phyloP scores from a whole-genome alignment of 2,888 invertebrate genomes.

The Sinopyrophorus schimmeli region DNA sequence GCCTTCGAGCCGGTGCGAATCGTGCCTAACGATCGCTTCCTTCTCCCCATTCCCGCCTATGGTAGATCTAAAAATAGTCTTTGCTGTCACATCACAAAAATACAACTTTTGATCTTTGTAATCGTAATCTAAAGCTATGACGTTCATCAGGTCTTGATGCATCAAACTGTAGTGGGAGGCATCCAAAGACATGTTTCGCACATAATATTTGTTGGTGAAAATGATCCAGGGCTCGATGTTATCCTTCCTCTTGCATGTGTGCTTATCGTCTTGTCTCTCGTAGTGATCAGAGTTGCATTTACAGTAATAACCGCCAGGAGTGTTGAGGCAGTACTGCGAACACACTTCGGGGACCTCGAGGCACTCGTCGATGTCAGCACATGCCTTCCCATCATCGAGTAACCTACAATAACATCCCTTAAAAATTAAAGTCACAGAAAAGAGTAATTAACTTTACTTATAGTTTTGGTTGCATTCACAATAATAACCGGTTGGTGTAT shows the following conservation, averaged over 20 bases:
- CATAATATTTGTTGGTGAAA: slow-evolving; percentile 97
- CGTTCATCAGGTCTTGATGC: slow-evolving; percentile 94
- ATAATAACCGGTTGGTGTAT: slow-evolving; percentile 90
- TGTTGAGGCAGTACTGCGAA: slow-evolving; percentile 94
- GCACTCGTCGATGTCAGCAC: slow-evolving; percentile 91
- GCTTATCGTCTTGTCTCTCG: slow-evolving; percentile 82
- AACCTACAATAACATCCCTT: too few relatives aligned
- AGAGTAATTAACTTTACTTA: slow-evolving; percentile 65
- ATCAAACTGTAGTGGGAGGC: slow-evolving; percentile 82
- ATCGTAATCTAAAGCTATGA: slow-evolving; percentile 95
- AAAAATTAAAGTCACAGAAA: too few relatives aligned
- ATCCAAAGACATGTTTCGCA: slow-evolving; percentile 92
- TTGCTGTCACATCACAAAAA: slow-evolving; percentile 95
- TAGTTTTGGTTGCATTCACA: slow-evolving; percentile 96
- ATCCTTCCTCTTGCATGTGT: slow-evolving; percentile 88
- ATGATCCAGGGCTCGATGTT: slow-evolving; percentile 82
- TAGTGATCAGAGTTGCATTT: slow-evolving; percentile 93
- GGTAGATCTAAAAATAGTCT: slow-evolving; percentile 84
- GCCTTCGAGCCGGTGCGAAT: slow-evolving; percentile 96
- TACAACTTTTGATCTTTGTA: slow-evolving; percentile 82
- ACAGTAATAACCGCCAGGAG: slow-evolving; percentile 92
- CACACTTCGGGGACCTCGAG: slow-evolving; percentile 86
- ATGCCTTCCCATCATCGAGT: slow-evolving; percentile 86
- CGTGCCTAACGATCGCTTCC: slow-evolving; percentile 87
- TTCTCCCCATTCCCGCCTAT: slow-evolving; percentile 65